Percentiles rank a stretch among this genome's conserved stretches.
Conservation (phyloP, 1,140 invertebrate species). For the Sitobion miscanthi region DNA sequence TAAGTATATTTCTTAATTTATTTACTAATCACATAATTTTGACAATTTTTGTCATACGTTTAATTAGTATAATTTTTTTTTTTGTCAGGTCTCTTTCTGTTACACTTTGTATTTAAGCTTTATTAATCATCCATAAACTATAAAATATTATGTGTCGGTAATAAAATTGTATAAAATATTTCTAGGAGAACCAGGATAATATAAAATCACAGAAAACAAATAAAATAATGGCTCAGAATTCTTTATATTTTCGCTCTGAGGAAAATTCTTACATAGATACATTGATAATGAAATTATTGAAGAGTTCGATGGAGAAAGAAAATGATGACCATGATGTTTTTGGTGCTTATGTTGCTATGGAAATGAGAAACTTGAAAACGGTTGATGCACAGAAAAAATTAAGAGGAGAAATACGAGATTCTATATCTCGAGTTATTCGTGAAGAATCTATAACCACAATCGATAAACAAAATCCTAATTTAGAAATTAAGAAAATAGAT, state of each 20-base stretch:
- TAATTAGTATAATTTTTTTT: no score
- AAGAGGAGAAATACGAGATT: conserved; percentile 39
- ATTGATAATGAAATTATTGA: not conserved
- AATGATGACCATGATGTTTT: conserved; percentile 45
- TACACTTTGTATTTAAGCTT: not conserved
- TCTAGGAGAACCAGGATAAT: not conserved
- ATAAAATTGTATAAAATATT: not conserved
- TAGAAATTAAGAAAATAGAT: not conserved
- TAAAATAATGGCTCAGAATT: not conserved
- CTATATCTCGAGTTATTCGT: not conserved
- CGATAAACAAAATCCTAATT: not conserved
- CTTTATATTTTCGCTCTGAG: not conserved
- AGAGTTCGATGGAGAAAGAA: conserved; percentile 27
- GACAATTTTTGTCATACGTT: no score
- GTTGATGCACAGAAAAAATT: not conserved
- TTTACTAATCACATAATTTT: no score
- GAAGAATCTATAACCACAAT: not conserved
- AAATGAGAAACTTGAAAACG: conserved; percentile 37
- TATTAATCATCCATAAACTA: not conserved
- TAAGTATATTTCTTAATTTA: no score
- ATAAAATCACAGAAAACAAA: not conserved
- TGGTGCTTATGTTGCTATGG: conserved; percentile 39
- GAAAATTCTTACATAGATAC: not conserved
- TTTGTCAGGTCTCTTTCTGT: no score
- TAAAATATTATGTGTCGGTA: not conserved